These are phyloP conservation scores for Tetragnatha montana DNA, from an alignment of 2,888 invertebrate species.

Conservation along the genomic window DNA sequence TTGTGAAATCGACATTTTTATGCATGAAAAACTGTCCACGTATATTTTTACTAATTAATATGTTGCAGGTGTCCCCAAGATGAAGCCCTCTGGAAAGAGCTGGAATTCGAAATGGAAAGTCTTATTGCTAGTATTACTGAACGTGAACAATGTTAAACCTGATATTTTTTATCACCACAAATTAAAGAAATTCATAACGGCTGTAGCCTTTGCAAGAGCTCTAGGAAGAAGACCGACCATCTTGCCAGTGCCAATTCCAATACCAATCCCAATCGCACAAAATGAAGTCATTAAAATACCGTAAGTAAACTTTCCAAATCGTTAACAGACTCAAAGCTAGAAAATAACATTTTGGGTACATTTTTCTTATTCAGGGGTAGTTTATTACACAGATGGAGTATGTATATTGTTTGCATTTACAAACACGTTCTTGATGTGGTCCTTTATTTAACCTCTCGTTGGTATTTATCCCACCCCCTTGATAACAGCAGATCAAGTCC, in stretches of 20 bases:
- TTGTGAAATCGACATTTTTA: background rate
- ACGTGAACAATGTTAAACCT: background rate
- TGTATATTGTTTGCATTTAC: too few species aligned
- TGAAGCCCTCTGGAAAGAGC: background rate
- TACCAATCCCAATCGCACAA: constrained; percentile 62
- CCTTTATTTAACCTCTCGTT: too few species aligned
- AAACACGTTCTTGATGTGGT: too few species aligned
- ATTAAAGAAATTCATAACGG: constrained; percentile 56
- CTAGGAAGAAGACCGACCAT: constrained; percentile 50
- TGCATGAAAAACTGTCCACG: too few species aligned
- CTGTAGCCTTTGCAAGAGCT: constrained; percentile 58
- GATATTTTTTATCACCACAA: constrained; percentile 51
- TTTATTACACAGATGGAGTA: too few species aligned
- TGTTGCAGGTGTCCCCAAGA: background rate
- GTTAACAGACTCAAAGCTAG: background rate
- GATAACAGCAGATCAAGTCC: too few species aligned
- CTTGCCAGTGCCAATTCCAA: constrained; percentile 57
- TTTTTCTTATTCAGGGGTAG: too few species aligned
- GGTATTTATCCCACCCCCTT: too few species aligned
- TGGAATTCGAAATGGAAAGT: constrained; percentile 30
- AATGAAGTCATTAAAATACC: constrained; percentile 62
- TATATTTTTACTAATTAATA: too few species aligned
- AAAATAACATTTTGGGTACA: too few species aligned
- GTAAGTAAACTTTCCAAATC: constrained; percentile 41
- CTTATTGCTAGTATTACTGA: constrained; percentile 1